Evolutionary conservation across 2,113 vertebrate species (phyloP).

Genomic region (Acanthisitta chloris): DNA sequence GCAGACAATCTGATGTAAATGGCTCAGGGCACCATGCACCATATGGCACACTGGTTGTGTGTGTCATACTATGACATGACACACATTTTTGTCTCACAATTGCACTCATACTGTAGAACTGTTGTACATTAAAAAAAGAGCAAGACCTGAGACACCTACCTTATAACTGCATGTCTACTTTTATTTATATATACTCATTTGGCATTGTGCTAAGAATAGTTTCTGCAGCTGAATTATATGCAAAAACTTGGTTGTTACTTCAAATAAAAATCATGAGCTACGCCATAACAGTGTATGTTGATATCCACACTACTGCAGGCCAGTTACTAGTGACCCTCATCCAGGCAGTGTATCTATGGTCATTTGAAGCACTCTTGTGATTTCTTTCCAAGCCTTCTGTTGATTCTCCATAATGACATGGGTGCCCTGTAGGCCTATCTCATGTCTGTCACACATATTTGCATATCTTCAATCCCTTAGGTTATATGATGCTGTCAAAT

Average conservation of each 20-base stretch:
- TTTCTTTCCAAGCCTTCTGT: background rate
- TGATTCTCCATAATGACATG: background rate
- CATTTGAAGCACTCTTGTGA: background rate
- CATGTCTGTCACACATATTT: background rate
- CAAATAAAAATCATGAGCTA: background rate
- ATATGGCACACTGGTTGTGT: background rate
- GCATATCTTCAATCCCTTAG: background rate
- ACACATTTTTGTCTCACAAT: background rate
- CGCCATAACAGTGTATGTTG: background rate
- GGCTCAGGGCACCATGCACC: background rate
- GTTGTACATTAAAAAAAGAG: background rate
- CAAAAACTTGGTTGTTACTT: background rate
- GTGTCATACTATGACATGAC: background rate
- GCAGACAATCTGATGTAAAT: background rate
- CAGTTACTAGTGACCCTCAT: background rate
- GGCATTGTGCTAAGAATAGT: rapidly evolving
- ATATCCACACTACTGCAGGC: background rate
- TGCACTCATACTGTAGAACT: background rate
- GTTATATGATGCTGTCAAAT: background rate
- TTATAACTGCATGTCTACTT: background rate
- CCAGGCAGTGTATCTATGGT: background rate
- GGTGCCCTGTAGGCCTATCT: background rate
- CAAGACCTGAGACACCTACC: background rate
- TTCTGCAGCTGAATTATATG: background rate
- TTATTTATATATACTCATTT: background rate